Base-by-base conservation (phyloP, 2,888 invertebrate species). In the Andrena flavipes region DNA sequence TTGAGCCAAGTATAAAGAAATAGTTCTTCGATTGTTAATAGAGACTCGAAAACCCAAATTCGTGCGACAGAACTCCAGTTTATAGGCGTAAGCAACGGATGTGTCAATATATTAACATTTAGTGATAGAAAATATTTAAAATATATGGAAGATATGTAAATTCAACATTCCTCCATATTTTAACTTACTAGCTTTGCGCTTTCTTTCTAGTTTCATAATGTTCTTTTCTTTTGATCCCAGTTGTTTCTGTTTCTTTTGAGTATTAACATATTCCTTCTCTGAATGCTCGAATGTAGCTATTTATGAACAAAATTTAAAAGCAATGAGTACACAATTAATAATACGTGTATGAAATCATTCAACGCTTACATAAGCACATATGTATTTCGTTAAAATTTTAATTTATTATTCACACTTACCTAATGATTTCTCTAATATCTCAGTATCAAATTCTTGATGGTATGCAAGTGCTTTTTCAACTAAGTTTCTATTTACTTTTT, bases 401-500 rank as follows among this genome's bases (percentile, higher is more conserved):
- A 64, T 26, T 56, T 30, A 48, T 7, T 48, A 33, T 59, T 64
- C 42, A 4, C 42, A 42, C 84, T 95, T 93, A 80, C 95, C 95
- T 1, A 95, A 92, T 89, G 96, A 96, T 68, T 95, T 94, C 87
- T 96, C 95, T 23, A 96, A 93, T 59, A 95, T 95, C 35, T 95
- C 95, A 54, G 96, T 95, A 94, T 97, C 96, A 94, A 97, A 97
- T 30, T 95, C 95, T 51, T 96, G 95, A 0, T 96, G 96, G 84
- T 96, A 95, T 13, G 96, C 95, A 1, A 98, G 93, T 0, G 97
- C 98, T 90, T 96, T 96, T 92, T 97, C 97, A 4, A 98, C 95
- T 76, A 97, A 95, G 2, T 94, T 93, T n/a, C 95, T 94, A 94
- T 98, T 98, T 0, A 96, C 93, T 91, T 96, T 95, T 92, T 99